Evolutionary conservation across 2,797 vertebrate species (phyloP), one percentile per base, ranked within the genome.

Genomic region (Chelon labrosus): DNA sequence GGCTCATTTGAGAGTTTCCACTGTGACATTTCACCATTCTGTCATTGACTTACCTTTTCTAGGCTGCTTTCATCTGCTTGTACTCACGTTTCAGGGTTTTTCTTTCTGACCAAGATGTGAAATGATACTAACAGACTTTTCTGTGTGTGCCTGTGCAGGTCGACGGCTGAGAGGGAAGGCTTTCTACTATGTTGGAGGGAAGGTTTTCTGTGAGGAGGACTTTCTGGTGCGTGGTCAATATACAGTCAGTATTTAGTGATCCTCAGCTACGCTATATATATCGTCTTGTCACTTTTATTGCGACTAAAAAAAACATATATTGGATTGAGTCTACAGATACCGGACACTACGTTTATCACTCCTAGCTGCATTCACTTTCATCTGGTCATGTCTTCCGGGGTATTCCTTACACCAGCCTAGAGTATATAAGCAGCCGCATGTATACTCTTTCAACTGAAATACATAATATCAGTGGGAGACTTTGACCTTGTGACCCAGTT

Each of bases 121-220:
- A 27, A 51, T 46, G 2, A 71, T 22, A 17, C n/a, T 41, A 54
- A 59, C 27, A 10, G n/a, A 42, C 42, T 50, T 44, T 56, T 75
- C 14, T n/a, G 12, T 42, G 12, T 47, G 46, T 59, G 17, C 83
- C 7, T 59, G 31, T 81, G 73, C 87, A 99, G 98, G 97, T 94
- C 95, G 98, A 80, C 92, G 94, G 88, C 93, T 99, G 78, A 94
- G 98, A 88, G 98, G 98, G 70, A 99, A 99, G 88, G 98, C 98
- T n/a, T 99, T 99, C 91, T 99, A 99, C 91, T 98, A 96, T 65
- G 98, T 99, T 39, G 96, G 96, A 2, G 98, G 98, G 59, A 98
- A 97, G 85, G 98, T 99, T 70, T 99, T 96, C 89, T 99, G 98
- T 79, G 98, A 99, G 91, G 98, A 99, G 88, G 98, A 99, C 89